Evolutionary conservation across 1,140 invertebrate species (phyloP).

Genomic region (Temnothorax longispinosus): DNA sequence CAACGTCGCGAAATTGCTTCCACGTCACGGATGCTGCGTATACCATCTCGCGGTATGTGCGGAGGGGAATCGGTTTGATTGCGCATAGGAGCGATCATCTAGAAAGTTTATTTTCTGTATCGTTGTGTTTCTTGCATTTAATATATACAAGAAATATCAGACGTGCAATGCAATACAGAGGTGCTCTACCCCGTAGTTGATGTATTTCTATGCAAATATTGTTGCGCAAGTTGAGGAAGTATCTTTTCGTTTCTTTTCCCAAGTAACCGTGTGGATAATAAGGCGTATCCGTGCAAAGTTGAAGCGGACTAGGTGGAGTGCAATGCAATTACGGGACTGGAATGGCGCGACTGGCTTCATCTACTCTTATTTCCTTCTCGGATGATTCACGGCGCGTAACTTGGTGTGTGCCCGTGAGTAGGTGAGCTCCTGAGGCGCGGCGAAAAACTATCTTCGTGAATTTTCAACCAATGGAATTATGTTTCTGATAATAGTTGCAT

Average conservation of each 20-base stretch:
- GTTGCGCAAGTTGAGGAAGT: conserved; percentile 46
- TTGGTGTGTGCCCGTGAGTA: not conserved
- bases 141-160: conserved; percentile 1
- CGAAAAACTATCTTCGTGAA: conserved; percentile 39
- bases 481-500: conserved; percentile 13
- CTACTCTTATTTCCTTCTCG: conserved; percentile 49
- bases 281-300: conserved; percentile 46
- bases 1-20: conserved; percentile 23
- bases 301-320: conserved; percentile 45
- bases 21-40: not conserved
- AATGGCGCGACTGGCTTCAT: conserved; percentile 56
- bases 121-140: not conserved
- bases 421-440: not conserved
- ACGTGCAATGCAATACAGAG: conserved; percentile 13
- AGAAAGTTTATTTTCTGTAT: not conserved
- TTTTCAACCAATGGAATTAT: conserved; percentile 46
- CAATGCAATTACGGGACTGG: conserved; percentile 51
- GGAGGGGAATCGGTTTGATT: not conserved
- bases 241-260: conserved; percentile 41
- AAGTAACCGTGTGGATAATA: conserved; percentile 54
- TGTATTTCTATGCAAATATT: conserved; percentile 57
- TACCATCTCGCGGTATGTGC: not conserved
- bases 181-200: conserved; percentile 25
- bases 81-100: not conserved
- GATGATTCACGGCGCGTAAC: conserved; percentile 47